A percentile compares a stretch with the other conserved stretches of the same genome.
Evolutionary conservation across 2,888 invertebrate species (phyloP).

Genomic region (Lithophane leautieri): DNA sequence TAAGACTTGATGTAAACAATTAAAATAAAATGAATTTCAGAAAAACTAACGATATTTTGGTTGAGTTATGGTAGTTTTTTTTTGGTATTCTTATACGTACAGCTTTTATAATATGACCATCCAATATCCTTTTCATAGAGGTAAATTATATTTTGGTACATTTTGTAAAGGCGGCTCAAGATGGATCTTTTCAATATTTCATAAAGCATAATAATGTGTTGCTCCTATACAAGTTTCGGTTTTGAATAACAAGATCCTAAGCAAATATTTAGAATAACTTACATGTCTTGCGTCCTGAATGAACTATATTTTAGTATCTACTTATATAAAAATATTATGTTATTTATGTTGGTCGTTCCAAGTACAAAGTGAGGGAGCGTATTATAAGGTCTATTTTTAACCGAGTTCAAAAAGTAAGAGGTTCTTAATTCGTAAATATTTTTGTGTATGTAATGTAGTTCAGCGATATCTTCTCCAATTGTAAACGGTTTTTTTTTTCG

Average conservation of each 20-base stretch:
- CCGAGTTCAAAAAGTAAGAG: too few species aligned
- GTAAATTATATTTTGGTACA: slow-evolving; percentile 38
- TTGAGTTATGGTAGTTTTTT: not conserved
- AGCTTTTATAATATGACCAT: not conserved
- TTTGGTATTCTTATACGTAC: not conserved
- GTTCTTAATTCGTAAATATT: too few species aligned
- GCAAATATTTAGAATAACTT: slow-evolving; percentile 42
- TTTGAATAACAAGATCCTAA: slow-evolving; percentile 40
- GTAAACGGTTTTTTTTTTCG: not conserved
- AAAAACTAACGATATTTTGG: not conserved
- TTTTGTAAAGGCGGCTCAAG: slow-evolving; percentile 19
- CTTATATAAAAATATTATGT: slow-evolving; percentile 15
- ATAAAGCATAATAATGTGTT: slow-evolving; percentile 35
- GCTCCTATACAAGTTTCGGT: slow-evolving; percentile 23
- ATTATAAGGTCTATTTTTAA: not conserved
- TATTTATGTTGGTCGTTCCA: slow-evolving; percentile 21
- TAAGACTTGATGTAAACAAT: not conserved
- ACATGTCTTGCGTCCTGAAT: slow-evolving; percentile 18
- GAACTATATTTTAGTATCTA: slow-evolving; percentile 12
- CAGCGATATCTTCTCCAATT: not conserved
- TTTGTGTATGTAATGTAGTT: not conserved
- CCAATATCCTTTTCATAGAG: slow-evolving; percentile 26
- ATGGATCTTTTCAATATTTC: slow-evolving; percentile 44
- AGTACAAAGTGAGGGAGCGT: not conserved
- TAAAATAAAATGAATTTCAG: not conserved